phyloP scores from a whole-genome alignment of 2,797 vertebrate genomes.

The Tarsius wallacei region DNA sequence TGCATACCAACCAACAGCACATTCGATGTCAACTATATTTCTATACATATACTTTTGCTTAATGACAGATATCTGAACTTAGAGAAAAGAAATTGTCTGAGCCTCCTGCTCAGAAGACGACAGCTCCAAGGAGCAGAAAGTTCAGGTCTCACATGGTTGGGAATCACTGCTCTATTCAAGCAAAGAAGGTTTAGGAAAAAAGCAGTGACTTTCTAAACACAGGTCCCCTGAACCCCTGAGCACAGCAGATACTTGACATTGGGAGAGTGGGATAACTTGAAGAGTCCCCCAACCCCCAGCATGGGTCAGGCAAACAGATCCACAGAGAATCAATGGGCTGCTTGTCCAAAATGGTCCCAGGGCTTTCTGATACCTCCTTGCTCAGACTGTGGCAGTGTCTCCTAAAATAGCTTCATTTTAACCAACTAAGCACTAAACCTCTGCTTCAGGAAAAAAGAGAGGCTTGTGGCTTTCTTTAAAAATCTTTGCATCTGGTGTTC shows the following conservation, averaged over 20 bases:
- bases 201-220: neutral
- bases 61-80: conserved; percentile 42
- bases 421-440: conserved; percentile 38
- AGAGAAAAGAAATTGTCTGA: conserved; percentile 8
- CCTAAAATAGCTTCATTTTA: conserved; percentile 53
- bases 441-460: conserved; percentile 49
- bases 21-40: neutral
- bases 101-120: neutral
- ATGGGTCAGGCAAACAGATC: neutral
- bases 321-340: neutral
- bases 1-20: neutral
- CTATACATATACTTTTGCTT: neutral
- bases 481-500: conserved; percentile 77
- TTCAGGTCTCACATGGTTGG: neutral
- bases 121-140: neutral
- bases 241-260: neutral
- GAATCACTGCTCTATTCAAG: neutral
- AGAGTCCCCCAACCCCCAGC: neutral
- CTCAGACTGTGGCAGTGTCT: conserved; percentile 43
- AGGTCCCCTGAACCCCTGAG: neutral
- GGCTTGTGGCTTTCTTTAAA: conserved; percentile 72
- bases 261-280: neutral
- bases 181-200: neutral
- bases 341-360: neutral
- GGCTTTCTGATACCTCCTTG: neutral